phyloP scores from a whole-genome alignment of 2,113 vertebrate genomes.

The Phyllopteryx taeniolatus region DNA sequence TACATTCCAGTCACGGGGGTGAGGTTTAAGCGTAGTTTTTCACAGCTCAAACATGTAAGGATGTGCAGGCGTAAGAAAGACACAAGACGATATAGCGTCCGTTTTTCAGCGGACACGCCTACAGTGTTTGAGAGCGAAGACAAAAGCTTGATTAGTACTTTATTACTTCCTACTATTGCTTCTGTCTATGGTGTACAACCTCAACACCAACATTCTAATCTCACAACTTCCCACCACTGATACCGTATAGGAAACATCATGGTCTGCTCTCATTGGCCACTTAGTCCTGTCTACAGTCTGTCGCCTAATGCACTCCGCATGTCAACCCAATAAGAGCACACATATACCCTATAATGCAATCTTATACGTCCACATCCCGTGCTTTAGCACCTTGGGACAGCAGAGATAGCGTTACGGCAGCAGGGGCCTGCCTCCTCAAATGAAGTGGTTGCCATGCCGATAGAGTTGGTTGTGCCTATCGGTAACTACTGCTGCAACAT shows the following conservation, averaged over 20 bases:
- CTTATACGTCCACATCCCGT: conserved; percentile 25
- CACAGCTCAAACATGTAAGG: too few relatives aligned
- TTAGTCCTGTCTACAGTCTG: background rate
- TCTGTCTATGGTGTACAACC: too few relatives aligned
- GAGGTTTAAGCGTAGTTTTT: too few relatives aligned
- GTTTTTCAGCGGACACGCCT: too few relatives aligned
- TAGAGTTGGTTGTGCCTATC: conserved; percentile 44
- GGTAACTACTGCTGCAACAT: background rate
- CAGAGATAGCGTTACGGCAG: conserved; percentile 68
- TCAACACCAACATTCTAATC: too few relatives aligned
- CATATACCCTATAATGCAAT: conserved; percentile 10
- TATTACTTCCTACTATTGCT: too few relatives aligned
- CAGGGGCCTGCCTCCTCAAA: conserved; percentile 67
- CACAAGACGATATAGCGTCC: too few relatives aligned
- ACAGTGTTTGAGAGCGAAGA: too few relatives aligned
- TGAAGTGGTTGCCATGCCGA: conserved; percentile 77
- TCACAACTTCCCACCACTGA: too few relatives aligned
- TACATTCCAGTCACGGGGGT: too few relatives aligned
- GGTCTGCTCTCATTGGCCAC: conserved; percentile 17
- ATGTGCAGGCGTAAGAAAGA: too few relatives aligned
- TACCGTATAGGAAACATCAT: conserved; percentile 26
- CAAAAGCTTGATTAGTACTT: too few relatives aligned
- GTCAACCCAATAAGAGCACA: conserved; percentile 14
- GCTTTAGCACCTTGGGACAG: conserved; percentile 63
- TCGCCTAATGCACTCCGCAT: background rate